Conservation (phyloP, 2,888 invertebrate genomes). For the Epistrophella euchroma region DNA sequence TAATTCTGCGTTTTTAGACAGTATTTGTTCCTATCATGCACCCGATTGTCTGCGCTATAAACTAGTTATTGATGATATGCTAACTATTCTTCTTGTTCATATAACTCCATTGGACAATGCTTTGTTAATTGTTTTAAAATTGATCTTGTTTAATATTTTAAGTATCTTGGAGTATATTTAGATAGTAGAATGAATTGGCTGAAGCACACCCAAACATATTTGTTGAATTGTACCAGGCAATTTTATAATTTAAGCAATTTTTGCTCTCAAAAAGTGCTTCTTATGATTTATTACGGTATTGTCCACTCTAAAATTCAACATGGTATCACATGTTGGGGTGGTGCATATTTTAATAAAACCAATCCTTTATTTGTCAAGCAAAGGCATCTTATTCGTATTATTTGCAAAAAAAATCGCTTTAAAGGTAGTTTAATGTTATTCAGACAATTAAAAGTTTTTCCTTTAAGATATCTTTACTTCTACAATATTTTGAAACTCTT, state of each 20-base stretch:
- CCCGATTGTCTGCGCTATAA: background rate
- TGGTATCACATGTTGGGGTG: background rate
- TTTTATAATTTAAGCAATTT: background rate
- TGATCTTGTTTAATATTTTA: background rate
- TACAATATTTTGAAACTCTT: background rate
- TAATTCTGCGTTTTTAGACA: background rate
- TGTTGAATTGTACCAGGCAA: background rate
- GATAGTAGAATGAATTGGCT: slow-evolving; percentile 1
- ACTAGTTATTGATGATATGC: background rate
- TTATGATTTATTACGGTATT: background rate
- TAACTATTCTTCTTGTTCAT: background rate
- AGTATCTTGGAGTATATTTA: background rate
- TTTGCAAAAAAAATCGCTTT: too few species aligned
- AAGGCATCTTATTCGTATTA: too few species aligned
- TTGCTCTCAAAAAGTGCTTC: background rate
- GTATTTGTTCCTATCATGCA: too few species aligned
- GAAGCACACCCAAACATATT: background rate
- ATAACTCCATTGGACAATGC: background rate
- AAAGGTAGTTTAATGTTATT: too few species aligned
- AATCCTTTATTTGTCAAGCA: background rate
- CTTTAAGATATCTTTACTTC: background rate
- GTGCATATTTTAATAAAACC: slow-evolving; percentile 2
- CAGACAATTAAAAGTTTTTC: too few species aligned
- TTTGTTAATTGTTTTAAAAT: background rate
- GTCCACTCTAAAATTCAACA: background rate